These are phyloP conservation scores for Ephydatia muelleri DNA, from an alignment of 37 sponge, comb jelly and placozoan genomes.

Conservation along the genomic window DNA sequence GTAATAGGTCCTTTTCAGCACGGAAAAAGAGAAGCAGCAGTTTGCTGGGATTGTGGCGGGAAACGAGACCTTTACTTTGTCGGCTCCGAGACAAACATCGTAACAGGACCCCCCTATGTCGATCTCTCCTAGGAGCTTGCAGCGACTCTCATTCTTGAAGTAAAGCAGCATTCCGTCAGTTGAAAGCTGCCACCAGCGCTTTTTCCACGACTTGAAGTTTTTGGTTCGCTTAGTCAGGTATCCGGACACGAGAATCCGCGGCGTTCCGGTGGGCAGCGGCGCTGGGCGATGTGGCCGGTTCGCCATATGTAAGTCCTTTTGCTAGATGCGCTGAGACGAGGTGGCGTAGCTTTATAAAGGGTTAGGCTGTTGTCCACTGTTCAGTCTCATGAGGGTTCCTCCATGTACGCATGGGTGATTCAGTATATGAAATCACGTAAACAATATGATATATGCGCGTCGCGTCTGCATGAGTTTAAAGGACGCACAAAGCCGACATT, in stretches of 20 bases:
- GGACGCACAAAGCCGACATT: too few species aligned
- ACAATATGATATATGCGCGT: too few species aligned
- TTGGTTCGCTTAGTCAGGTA: slow-evolving; percentile 55
- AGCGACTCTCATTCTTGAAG: slow-evolving; percentile 40
- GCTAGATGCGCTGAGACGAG: too few species aligned
- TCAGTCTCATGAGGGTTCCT: too few species aligned
- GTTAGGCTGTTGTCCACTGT: too few species aligned
- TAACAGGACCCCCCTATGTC: slow-evolving; percentile 59
- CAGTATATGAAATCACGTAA: too few species aligned
- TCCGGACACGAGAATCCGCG: slow-evolving; percentile 43
- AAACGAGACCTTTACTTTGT: slow-evolving; percentile 37
- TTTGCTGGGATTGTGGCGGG: slow-evolving; percentile 33
- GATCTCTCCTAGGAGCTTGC: slow-evolving; percentile 45
- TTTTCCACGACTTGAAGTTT: slow-evolving; percentile 37
- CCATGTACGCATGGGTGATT: too few species aligned
- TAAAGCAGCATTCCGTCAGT: slow-evolving; percentile 55
- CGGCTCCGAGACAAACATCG: slow-evolving; percentile 49
- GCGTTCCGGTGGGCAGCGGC: not conserved
- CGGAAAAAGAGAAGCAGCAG: slow-evolving; percentile 58
- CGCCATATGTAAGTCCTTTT: not conserved
- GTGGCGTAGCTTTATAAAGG: too few species aligned
- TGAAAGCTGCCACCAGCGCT: slow-evolving; percentile 69
- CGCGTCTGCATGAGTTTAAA: too few species aligned
- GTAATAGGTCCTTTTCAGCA: slow-evolving; percentile 64
- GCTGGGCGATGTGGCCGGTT: not conserved